Conservation (phyloP, 35 echinoderm and acorn worm species). For the Apostichopus californicus region DNA sequence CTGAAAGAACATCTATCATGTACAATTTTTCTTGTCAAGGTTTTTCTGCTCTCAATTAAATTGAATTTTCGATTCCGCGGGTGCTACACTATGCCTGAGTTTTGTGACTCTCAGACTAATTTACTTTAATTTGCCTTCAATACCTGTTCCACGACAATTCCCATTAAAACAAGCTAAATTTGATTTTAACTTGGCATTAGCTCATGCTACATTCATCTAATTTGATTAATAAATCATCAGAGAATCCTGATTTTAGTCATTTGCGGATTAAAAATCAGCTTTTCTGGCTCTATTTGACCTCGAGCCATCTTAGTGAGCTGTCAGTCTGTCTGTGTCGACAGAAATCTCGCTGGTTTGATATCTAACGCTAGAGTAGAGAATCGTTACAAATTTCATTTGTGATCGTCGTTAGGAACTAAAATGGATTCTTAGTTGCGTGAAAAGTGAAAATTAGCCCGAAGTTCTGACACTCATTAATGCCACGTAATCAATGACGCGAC, state of each 20-base stretch:
- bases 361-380: neutral
- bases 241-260: slow-evolving; percentile 49
- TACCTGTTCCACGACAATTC: slow-evolving; percentile 59
- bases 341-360: neutral
- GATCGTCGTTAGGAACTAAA: slow-evolving; percentile 8
- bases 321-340: neutral
- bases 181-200: slow-evolving; percentile 61
- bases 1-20: slow-evolving; percentile 46
- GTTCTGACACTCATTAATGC: slow-evolving; percentile 50
- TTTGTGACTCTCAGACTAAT: slow-evolving; percentile 44
- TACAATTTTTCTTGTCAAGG: slow-evolving; percentile 43
- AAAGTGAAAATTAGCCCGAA: slow-evolving; percentile 59
- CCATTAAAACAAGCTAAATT: slow-evolving; percentile 61
- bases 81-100: slow-evolving; percentile 46
- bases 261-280: slow-evolving; percentile 58
- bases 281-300: slow-evolving; percentile 40
- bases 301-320: slow-evolving; percentile 29
- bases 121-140: slow-evolving; percentile 47
- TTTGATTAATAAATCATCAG: slow-evolving; percentile 61
- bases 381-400: slow-evolving; percentile 60
- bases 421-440: slow-evolving; percentile 38
- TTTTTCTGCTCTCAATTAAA: slow-evolving; percentile 55
- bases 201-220: slow-evolving; percentile 57
- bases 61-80: slow-evolving; percentile 49
- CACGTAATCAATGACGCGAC: slow-evolving; percentile 33